These are phyloP conservation scores for Strix aluco DNA, from an alignment of 2,113 vertebrate species.

Conservation along the genomic window DNA sequence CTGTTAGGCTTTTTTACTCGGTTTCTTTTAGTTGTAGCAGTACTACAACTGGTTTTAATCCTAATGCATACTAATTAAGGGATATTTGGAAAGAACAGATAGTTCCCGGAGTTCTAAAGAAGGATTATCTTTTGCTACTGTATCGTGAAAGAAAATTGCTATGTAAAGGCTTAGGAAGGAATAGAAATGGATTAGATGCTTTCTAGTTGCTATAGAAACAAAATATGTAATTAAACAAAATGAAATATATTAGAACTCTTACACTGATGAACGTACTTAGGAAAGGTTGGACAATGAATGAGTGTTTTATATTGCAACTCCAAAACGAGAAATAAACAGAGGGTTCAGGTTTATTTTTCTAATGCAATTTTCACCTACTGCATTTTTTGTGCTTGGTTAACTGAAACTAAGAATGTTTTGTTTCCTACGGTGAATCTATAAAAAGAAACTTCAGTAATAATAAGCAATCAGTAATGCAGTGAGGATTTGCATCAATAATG, in stretches of 20 bases:
- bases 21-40: conserved; percentile 30
- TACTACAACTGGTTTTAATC: conserved; percentile 66
- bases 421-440: not conserved
- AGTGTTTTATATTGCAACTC: conserved; percentile 16
- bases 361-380: not conserved
- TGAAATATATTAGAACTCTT: conserved; percentile 44
- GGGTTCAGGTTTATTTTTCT: not conserved
- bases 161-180: conserved; percentile 67
- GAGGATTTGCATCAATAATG: not conserved
- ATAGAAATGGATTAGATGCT: conserved; percentile 54
- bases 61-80: conserved; percentile 69
- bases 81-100: conserved; percentile 61
- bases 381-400: not conserved
- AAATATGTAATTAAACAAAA: conserved; percentile 72
- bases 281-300: conserved; percentile 6
- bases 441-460: not conserved
- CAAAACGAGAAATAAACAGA: not conserved
- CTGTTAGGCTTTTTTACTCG: not conserved
- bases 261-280: conserved; percentile 20
- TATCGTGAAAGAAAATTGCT: conserved; percentile 65
- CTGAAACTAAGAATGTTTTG: not conserved
- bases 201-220: conserved; percentile 73
- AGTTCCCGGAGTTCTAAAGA: conserved; percentile 55
- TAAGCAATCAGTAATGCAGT: not conserved
- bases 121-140: conserved; percentile 70